A percentile compares a stretch with the other conserved stretches of the same genome.
Evolutionary conservation across 2,113 vertebrate genomes (phyloP).

Genomic region (Archocentrus centrarchus): DNA sequence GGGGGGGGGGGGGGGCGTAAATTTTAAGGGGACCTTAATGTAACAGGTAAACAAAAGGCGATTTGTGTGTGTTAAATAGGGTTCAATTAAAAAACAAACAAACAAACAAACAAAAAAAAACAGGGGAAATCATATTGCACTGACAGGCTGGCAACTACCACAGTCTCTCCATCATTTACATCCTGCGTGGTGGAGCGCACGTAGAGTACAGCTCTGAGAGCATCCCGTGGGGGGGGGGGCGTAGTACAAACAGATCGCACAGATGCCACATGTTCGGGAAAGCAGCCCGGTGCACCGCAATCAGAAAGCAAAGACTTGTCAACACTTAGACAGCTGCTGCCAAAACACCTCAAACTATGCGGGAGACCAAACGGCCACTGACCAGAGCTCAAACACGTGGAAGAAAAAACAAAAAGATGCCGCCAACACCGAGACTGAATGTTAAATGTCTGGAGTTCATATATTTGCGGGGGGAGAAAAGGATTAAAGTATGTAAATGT

Average conservation of each 20-base stretch:
- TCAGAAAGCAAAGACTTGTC: too few species aligned
- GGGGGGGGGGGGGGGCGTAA: too few species aligned
- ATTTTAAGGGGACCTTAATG: background rate
- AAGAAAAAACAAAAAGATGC: too few species aligned
- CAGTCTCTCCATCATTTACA: background rate
- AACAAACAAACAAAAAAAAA: fast-evolving
- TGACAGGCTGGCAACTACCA: background rate
- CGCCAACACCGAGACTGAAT: background rate
- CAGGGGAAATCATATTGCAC: background rate
- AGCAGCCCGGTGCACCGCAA: background rate
- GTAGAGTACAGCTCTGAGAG: background rate
- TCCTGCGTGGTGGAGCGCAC: constrained; percentile 36
- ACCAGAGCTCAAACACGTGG: background rate
- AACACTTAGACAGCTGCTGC: constrained; percentile 9
- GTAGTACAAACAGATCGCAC: background rate
- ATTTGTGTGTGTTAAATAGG: background rate
- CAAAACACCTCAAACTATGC: background rate
- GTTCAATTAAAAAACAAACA: background rate
- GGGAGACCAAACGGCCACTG: background rate
- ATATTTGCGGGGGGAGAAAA: background rate
- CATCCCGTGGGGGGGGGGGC: too few species aligned
- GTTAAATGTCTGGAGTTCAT: background rate
- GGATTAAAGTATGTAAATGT: fast-evolving
- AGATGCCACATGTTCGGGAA: background rate
- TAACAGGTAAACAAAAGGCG: too few species aligned